Percentiles rank a stretch among this genome's conserved stretches.
These are phyloP conservation scores for Uropetala carovei DNA, from an alignment of 2,888 invertebrate genomes.

Conservation along the genomic window DNA sequence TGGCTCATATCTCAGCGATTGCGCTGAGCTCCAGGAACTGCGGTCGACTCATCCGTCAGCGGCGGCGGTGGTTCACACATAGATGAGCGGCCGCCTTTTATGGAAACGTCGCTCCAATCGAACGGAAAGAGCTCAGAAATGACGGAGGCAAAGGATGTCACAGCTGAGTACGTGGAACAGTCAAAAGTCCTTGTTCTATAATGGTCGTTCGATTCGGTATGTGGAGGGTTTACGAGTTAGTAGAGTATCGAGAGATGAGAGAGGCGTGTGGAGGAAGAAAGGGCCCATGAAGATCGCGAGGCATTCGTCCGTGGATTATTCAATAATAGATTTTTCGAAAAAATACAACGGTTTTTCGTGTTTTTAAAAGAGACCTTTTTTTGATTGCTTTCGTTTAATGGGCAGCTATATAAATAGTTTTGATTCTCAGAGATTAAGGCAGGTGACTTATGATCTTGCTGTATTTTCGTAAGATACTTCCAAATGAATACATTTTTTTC, in stretches of 20 bases:
- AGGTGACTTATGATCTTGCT: too few relatives aligned
- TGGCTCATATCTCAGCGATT: constrained; percentile 49
- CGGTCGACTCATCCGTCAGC: constrained; percentile 20
- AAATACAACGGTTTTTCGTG: too few relatives aligned
- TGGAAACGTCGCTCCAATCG: constrained; percentile 24
- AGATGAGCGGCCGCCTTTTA: constrained; percentile 39
- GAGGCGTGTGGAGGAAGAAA: background rate
- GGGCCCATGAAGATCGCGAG: constrained; percentile 35
- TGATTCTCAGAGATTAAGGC: too few relatives aligned
- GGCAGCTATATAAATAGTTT: too few relatives aligned
- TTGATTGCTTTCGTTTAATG: too few relatives aligned
- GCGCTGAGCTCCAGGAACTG: constrained; percentile 24
- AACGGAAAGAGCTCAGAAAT: constrained; percentile 33
- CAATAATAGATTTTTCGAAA: constrained; percentile 26
- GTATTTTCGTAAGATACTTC: too few relatives aligned
- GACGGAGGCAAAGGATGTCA: constrained; percentile 36
- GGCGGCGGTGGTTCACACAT: background rate
- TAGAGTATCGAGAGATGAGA: background rate
- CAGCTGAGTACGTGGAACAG: constrained; percentile 26
- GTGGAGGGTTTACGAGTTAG: background rate
- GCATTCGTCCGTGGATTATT: constrained; percentile 38
- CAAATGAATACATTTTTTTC: too few relatives aligned
- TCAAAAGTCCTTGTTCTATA: constrained; percentile 51
- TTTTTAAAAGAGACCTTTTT: too few relatives aligned
- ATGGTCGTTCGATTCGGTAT: constrained; percentile 38